Base-by-base conservation (phyloP, 2,113 vertebrate genomes). In the Ondatra zibethicus region DNA sequence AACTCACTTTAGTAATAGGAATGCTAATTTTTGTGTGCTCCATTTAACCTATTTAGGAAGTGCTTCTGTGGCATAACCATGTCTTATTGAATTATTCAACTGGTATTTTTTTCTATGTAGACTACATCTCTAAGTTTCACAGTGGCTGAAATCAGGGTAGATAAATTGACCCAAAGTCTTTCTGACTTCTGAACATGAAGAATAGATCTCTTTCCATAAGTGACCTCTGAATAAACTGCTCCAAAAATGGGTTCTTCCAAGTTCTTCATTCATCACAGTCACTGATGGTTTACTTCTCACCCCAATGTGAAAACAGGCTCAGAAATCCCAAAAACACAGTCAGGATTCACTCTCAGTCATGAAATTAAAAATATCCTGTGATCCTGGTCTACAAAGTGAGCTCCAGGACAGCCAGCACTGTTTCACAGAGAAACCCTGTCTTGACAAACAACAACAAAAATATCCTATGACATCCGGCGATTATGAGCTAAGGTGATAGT, bases 151-250 rank as follows among this genome's bases (percentile, higher is more conserved):
- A 80, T 77, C 45, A 66, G 6, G 25, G 19, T 58, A 45, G 11
- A 80, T 0, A 73, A 88, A 75, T 76, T 52, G 45, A 86, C 23
- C 7, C 39, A 17, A 25, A 55, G 14, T 52, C 17, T 88, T 75
- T 4, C 73, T n/a, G 45, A 88, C 19, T 76, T 97, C 65, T 94
- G 33, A 92, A 61, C 9, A 39, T 70, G 45, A 96, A 85, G 63
- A 93, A 63, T 33, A 91, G 66, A 72, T 65, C 1, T 9, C 17
- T 25, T 88, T 90, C 39, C 61, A 25, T 47, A 95, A 91, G 25
- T 85, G 21, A 77, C 36, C 50, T 47, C 77, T 92, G 70, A 42
- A 55, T 77, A 92, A 96, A 91, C 29, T 39, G 2, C 9, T 63
- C 55, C 55, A 58, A 75, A 88, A 70, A 70, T 45, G 2, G 3